These are phyloP conservation scores for Gambusia affinis DNA, from an alignment of 2,113 vertebrate species.

Conservation along the genomic window DNA sequence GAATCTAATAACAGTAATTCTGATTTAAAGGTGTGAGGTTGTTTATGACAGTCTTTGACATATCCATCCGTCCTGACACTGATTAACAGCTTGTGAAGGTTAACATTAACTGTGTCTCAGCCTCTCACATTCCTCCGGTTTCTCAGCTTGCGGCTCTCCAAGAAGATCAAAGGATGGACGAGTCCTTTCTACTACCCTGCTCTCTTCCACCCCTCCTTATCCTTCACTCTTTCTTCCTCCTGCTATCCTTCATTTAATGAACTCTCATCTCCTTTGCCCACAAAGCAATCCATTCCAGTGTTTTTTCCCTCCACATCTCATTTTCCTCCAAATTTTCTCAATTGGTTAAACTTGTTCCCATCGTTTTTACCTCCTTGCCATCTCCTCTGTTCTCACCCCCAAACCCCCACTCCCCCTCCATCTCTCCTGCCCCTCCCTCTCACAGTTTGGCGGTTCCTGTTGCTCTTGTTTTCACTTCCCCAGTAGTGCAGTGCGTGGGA, in stretches of 20 bases:
- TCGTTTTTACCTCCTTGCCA: conserved; percentile 23
- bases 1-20: neutral
- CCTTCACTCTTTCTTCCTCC: conserved; percentile 51
- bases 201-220: conserved; percentile 44
- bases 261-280: conserved; percentile 13
- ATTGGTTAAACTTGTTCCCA: conserved; percentile 22
- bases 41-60: conserved; percentile 1
- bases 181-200: conserved; percentile 52
- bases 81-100: conserved; percentile 37
- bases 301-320: conserved; percentile 18
- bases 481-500: conserved; percentile 76
- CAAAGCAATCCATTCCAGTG: neutral
- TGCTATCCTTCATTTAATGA: conserved; percentile 18
- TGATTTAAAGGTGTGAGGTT: conserved; percentile 11
- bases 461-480: conserved; percentile 81
- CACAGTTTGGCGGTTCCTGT: conserved; percentile 74
- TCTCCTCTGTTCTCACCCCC: conserved; percentile 55
- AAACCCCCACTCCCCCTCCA: conserved; percentile 6
- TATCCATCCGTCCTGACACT: neutral
- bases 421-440: conserved; percentile 65
- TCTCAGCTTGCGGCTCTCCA: conserved; percentile 65
- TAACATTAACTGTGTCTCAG: conserved; percentile 69
- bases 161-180: conserved; percentile 73
- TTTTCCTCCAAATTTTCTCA: conserved; percentile 20
- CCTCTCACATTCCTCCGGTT: conserved; percentile 71